A percentile compares a stretch with the other conserved stretches of the same genome.
Evolutionary conservation across 35 echinoderm and acorn worm species (phyloP).

Genomic region (Heliocidaris tuberculata): DNA sequence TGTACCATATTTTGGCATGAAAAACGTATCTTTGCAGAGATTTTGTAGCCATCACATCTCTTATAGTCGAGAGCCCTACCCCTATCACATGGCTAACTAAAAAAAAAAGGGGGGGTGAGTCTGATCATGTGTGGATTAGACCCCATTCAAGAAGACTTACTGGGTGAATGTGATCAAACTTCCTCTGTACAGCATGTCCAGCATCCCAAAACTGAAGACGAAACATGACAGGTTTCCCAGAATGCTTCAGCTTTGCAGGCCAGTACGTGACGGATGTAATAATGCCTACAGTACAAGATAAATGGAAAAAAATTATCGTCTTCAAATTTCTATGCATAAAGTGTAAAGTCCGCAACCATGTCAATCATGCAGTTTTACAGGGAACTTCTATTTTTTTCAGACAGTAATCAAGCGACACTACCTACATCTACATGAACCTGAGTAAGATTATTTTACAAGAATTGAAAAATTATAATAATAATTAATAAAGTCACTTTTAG

Average conservation of each 20-base stretch:
- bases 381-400: not conserved
- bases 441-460: too few relatives aligned
- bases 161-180: slow-evolving; percentile 96
- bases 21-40: too few relatives aligned
- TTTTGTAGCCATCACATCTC: too few relatives aligned
- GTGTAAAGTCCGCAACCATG: not conserved
- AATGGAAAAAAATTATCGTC: not conserved
- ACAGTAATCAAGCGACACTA: not conserved
- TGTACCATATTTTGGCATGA: too few relatives aligned
- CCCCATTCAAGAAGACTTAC: slow-evolving; percentile 64
- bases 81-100: too few relatives aligned
- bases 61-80: too few relatives aligned
- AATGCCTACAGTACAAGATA: slow-evolving; percentile 59
- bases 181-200: slow-evolving; percentile 80
- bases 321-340: not conserved
- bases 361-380: not conserved
- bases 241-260: slow-evolving; percentile 71
- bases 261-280: slow-evolving; percentile 81
- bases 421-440: not conserved
- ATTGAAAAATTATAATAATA: too few relatives aligned
- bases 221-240: slow-evolving; percentile 75
- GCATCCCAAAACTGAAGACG: slow-evolving; percentile 97
- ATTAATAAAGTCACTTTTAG: too few relatives aligned
- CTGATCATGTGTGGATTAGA: too few relatives aligned
- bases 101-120: too few relatives aligned